Evolutionary conservation across 2,113 vertebrate species (phyloP), one percentile per base, ranked within the genome.

Genomic region (Ptychochromis oligacanthus): DNA sequence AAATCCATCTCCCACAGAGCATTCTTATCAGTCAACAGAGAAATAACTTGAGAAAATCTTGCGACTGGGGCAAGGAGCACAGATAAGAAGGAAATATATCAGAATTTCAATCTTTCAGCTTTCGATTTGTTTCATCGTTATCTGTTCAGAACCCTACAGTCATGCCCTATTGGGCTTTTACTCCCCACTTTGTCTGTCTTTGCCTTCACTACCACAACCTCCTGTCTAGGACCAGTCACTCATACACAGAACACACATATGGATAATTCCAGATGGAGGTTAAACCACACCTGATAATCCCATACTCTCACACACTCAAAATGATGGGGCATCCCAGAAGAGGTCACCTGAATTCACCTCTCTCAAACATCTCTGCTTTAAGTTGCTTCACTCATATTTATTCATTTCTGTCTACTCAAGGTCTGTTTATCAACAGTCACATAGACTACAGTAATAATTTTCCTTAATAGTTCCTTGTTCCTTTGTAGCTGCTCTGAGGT

Each of bases 1-100:
- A 80, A 86, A 78, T 77, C 65, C 36, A 67, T 54, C 26, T 28
- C 22, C 17, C 64, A 67, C 22, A 46, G 64, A 40, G 40, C 64
- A 6, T 10, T 65, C 38, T 65, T 43, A 43, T 67, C 62, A 26
- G 62, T 65, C 62, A 26, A 26, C 14, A 67, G 2, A 26, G 14
- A 65, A 46, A 26, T 40, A 43, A 31, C 28, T 31, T 31, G 28
- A 31, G 28, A 65, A 24, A 43, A 43, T 43, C n/a, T 15, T 34
- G 28, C 28, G 59, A 57, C 56, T 49, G 46, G 5, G 46, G 5
- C 5, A 17, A 46, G 12, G 43, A 15, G 43, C 43, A 46, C n/a
- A 20, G n/a, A 65, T 43, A 24, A 67, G 38, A 24, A 65, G 62
- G 15, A 24, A 34, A 3, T 3, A 18, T 15, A 77, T 79, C 38